A percentile compares a stretch with the other conserved stretches of the same genome.
Evolutionary conservation across 2,113 vertebrate species (phyloP).

Genomic region (Carettochelys insculpta): DNA sequence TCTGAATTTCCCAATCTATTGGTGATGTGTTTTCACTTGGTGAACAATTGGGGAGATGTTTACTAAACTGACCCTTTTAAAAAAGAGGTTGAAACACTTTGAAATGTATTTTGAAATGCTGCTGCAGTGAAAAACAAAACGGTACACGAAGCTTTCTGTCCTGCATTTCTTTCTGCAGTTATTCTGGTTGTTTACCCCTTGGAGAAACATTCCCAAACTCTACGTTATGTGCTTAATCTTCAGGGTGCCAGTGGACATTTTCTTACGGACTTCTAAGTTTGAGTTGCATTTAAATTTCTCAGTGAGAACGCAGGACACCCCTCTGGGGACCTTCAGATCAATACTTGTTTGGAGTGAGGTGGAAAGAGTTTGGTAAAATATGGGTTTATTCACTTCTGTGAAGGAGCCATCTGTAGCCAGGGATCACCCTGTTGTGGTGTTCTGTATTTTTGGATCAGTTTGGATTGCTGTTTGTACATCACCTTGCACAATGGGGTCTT

Average conservation of each 20-base stretch:
- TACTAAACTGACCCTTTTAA: not conserved
- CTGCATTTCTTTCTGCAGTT: not conserved
- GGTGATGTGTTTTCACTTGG: too few species aligned
- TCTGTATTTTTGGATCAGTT: too few species aligned
- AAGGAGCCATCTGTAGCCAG: accelerated
- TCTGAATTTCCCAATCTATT: not conserved
- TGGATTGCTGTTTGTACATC: not conserved
- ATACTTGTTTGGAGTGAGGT: accelerated
- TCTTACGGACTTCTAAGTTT: not conserved
- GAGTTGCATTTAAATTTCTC: not conserved
- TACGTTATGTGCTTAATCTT: not conserved
- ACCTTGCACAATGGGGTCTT: accelerated
- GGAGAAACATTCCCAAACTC: accelerated
- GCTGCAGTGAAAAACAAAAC: not conserved
- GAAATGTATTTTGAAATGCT: not conserved
- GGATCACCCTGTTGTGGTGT: not conserved
- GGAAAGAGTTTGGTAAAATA: accelerated
- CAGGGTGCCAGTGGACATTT: not conserved
- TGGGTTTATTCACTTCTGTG: not conserved
- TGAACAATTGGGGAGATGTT: not conserved
- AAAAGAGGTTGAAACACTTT: accelerated
- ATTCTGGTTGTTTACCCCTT: not conserved
- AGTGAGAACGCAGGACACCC: not conserved
- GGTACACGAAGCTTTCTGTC: accelerated
- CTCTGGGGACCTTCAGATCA: not conserved